Base-by-base conservation (phyloP, 2,888 invertebrate genomes). In the Myathropa florea region DNA sequence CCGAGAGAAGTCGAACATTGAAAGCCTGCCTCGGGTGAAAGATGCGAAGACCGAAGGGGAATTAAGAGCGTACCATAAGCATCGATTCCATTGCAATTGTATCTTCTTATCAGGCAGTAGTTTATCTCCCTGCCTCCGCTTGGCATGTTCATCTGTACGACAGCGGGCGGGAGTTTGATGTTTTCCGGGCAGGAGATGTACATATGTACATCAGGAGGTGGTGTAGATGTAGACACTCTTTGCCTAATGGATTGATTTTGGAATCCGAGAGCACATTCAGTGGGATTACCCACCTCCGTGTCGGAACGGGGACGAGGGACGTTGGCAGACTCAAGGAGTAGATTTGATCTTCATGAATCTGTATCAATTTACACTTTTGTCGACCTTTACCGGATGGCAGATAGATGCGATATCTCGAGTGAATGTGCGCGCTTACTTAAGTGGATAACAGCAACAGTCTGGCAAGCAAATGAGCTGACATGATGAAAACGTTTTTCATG, bases 161-260 rank as follows among this genome's bases (percentile, higher is more conserved):
- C n/a, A n/a, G 39, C 18, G 18, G 46, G 3, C 18, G n/a, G 18
- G 7, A 18, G 4, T n/a, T 4, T 39, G 39, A 39, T 39, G 39
- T 39, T 14, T n/a, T 14, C 39, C 0, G 18, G 7, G 18, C 12
- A 33, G 33, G 33, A 10, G 46, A 46, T 46, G 10, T 57, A 26
- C 6, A 18, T 53, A 14, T 53, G 53, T n/a, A 53, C 53, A 53
- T 14, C 53, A 14, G 14, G 24, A 10, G 57, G 23, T 23, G 24
- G 57, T 14, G 23, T n/a, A 57, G 14, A 12, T 12, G 57, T 26
- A 57, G 12, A 24, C 24, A 53, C 33, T 61, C 53, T 24, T 68
- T 60, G 33, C 61, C 68, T 77, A 77, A 77, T 77, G 77, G 77
- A 77, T 77, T 77, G 68, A 55, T 77, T 70, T 70, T 70, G 55